These are phyloP conservation scores for Hydriomena furcata DNA, from an alignment of 2,888 invertebrate genomes.

Conservation along the genomic window DNA sequence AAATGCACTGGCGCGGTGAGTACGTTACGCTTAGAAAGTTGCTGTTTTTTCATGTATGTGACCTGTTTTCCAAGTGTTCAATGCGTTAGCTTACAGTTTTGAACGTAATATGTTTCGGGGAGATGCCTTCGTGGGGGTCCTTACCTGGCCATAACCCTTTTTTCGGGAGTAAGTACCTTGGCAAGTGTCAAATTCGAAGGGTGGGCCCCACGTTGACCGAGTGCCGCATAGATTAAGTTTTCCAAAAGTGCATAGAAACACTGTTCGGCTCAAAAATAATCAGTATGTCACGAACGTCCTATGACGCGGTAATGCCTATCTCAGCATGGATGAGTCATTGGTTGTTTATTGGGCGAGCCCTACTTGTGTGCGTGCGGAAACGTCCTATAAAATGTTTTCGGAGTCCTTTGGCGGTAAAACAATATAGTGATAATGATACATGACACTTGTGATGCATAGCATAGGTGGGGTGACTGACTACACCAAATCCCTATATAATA, in stretches of 20 bases:
- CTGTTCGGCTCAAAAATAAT: conserved; percentile 42
- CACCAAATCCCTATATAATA: neutral
- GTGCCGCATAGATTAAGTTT: conserved; percentile 43
- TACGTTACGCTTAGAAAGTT: conserved; percentile 83
- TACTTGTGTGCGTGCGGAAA: conserved; percentile 69
- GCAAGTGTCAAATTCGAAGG: conserved; percentile 78
- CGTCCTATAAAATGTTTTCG: conserved; percentile 69
- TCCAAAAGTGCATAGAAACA: conserved; percentile 35
- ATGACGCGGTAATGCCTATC: conserved; percentile 73
- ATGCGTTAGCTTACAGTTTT: conserved; percentile 36
- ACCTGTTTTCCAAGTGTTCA: conserved; percentile 53
- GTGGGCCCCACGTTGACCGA: conserved; percentile 79
- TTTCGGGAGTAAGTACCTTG: conserved; percentile 62
- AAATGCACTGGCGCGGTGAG: conserved; percentile 98
- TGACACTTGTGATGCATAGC: conserved; percentile 38
- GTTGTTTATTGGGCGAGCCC: conserved; percentile 61
- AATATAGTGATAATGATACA: conserved; percentile 55
- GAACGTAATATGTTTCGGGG: conserved; percentile 36
- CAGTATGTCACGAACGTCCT: conserved; percentile 49
- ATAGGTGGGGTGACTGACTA: conserved; percentile 14
- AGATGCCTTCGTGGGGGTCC: conserved; percentile 47
- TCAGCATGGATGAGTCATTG: conserved; percentile 73
- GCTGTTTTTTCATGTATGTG: conserved; percentile 64
- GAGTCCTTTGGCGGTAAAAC: conserved; percentile 66
- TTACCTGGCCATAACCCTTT: conserved; percentile 67